phyloP scores from a whole-genome alignment of 1,140 invertebrate genomes.

The Ephestia elutella region DNA sequence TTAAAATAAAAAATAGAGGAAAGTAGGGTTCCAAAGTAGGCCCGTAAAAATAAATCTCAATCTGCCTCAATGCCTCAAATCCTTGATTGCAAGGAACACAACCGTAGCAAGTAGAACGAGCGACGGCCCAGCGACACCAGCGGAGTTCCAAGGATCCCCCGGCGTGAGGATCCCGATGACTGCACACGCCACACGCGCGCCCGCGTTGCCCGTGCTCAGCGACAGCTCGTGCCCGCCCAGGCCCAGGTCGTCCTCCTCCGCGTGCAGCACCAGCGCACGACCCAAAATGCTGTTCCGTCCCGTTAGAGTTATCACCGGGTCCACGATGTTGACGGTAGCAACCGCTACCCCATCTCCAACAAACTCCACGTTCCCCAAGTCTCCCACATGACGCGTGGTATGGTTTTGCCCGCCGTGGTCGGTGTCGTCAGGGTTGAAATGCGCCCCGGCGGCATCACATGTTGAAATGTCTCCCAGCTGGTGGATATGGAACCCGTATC shows the following conservation, averaged over 20 bases:
- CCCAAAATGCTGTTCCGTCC: conserved; percentile 83
- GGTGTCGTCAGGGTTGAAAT: conserved; percentile 81
- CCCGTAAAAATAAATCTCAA: too few species aligned
- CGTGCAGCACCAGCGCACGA: conserved; percentile 86
- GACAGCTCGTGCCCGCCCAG: conserved; percentile 78
- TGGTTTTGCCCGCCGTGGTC: conserved; percentile 47
- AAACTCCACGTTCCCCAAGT: conserved; percentile 89
- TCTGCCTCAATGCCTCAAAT: background rate
- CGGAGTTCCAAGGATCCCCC: conserved; percentile 42
- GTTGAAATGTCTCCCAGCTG: conserved; percentile 83
- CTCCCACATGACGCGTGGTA: conserved; percentile 85
- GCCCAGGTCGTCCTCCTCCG: conserved; percentile 85
- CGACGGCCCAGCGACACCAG: conserved; percentile 30
- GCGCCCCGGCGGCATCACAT: conserved; percentile 78
- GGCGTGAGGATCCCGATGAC: conserved; percentile 79
- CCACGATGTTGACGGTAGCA: conserved; percentile 79
- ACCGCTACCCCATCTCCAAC: conserved; percentile 66
- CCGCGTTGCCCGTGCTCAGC: conserved; percentile 87
- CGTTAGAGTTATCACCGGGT: conserved; percentile 78
- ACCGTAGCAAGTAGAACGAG: conserved; percentile 14
- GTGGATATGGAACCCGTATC: conserved; percentile 90
- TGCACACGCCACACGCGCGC: conserved; percentile 84
- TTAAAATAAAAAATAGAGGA: too few species aligned
- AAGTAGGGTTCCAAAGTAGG: too few species aligned
- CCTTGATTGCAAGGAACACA: background rate